A percentile compares a stretch with the other conserved stretches of the same genome.
phyloP scores from a whole-genome alignment of 2,888 invertebrate genomes.

The Rotaria macrura region DNA sequence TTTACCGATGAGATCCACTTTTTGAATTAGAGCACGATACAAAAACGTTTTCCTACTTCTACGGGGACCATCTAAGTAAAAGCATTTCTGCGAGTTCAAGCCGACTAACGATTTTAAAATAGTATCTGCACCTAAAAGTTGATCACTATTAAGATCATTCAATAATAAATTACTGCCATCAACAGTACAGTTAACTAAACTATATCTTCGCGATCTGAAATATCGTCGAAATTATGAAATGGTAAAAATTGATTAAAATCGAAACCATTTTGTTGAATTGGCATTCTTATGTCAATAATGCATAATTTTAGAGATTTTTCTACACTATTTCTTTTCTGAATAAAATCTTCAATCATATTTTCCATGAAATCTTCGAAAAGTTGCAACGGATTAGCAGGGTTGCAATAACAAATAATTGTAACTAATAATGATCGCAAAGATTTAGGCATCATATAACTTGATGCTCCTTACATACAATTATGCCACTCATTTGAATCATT shows the following conservation, averaged over 20 bases:
- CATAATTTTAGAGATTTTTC: neutral
- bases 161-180: too few relatives aligned
- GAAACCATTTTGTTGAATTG: too few relatives aligned
- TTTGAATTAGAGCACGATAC: neutral
- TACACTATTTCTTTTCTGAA: neutral
- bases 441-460: neutral
- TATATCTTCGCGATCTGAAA: too few relatives aligned
- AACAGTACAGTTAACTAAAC: too few relatives aligned
- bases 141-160: neutral
- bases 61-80: neutral
- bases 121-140: neutral
- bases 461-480: neutral
- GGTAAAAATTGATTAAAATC: too few relatives aligned
- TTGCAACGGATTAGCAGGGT: neutral
- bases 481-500: neutral
- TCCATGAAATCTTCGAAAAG: neutral
- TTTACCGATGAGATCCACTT: neutral
- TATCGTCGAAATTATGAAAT: too few relatives aligned
- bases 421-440: neutral
- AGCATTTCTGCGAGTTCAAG: neutral
- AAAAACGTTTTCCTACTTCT: neutral
- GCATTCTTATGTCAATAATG: neutral
- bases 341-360: neutral
- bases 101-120: neutral
- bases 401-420: neutral